Evolutionary conservation across 1,140 invertebrate species (phyloP).

Genomic region (Panulirus ornatus): DNA sequence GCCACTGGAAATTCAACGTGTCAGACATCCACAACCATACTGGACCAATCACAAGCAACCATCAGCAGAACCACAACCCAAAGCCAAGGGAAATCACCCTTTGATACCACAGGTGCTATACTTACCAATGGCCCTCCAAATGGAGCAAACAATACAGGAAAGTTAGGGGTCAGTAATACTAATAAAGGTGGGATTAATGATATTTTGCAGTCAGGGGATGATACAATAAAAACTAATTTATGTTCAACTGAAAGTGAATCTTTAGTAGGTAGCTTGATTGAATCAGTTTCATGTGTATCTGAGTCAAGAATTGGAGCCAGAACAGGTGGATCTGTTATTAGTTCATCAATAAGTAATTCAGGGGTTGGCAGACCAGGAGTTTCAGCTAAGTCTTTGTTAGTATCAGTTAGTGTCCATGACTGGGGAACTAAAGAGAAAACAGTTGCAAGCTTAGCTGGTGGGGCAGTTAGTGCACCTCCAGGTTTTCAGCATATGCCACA

Average conservation of each 20-base stretch:
- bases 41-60: constrained; percentile 30
- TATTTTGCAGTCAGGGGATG: background rate
- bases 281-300: background rate
- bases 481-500: constrained; percentile 42
- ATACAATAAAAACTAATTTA: constrained; percentile 1
- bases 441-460: background rate
- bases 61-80: constrained; percentile 32
- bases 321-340: background rate
- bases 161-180: background rate
- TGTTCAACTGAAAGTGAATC: background rate
- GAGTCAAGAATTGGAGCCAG: background rate
- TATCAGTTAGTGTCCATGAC: background rate
- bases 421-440: constrained; percentile 12
- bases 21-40: constrained; percentile 35
- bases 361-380: background rate
- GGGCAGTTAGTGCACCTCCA: constrained; percentile 34
- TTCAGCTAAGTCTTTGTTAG: background rate
- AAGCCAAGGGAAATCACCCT: background rate
- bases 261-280: constrained; percentile 2
- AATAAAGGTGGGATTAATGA: background rate
- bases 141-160: background rate
- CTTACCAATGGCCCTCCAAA: constrained; percentile 14
- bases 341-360: background rate
- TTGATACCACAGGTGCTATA: constrained; percentile 13
- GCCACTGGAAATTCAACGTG: constrained; percentile 43